A percentile compares a stretch with the other conserved stretches of the same genome.
These are phyloP conservation scores for Tachina fera DNA, from an alignment of 2,888 invertebrate genomes.

Conservation along the genomic window DNA sequence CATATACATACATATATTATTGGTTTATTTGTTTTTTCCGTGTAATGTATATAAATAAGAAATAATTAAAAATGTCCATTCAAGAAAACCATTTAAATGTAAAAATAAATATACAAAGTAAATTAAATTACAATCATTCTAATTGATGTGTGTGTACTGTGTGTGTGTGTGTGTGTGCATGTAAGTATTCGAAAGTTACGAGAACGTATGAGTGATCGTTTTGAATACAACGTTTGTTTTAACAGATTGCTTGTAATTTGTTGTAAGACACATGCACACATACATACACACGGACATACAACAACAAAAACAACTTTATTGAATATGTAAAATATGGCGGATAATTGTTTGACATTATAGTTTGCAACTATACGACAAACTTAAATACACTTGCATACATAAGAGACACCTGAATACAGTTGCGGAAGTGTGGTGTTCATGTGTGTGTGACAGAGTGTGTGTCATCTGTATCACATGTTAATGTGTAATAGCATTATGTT, in stretches of 20 bases:
- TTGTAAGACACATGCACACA: conserved; percentile 9
- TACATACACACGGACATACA: neutral
- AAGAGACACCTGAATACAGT: neutral
- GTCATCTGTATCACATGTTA: conserved; percentile 4
- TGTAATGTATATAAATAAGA: too few species aligned
- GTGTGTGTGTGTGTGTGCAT: neutral
- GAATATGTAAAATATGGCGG: conserved; percentile 36
- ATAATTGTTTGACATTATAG: conserved; percentile 41
- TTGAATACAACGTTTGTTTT: conserved; percentile 8
- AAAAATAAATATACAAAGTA: too few species aligned
- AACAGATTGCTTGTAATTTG: conserved; percentile 32
- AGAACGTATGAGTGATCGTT: conserved; percentile 6
- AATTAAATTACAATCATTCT: too few species aligned
- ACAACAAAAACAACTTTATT: neutral
- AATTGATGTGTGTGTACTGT: too few species aligned
- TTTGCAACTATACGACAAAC: neutral
- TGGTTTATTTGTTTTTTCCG: too few species aligned
- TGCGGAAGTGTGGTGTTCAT: neutral
- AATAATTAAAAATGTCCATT: too few species aligned
- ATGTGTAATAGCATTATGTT: conserved; percentile 50
- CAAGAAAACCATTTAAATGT: too few species aligned
- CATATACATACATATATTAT: too few species aligned
- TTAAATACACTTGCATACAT: neutral
- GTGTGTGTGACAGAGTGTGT: neutral
- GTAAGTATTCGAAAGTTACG: neutral